Evolutionary conservation across 2,113 vertebrate genomes (phyloP), one percentile per base, ranked within the genome.

Genomic region (Tragelaphus buxtoni): DNA sequence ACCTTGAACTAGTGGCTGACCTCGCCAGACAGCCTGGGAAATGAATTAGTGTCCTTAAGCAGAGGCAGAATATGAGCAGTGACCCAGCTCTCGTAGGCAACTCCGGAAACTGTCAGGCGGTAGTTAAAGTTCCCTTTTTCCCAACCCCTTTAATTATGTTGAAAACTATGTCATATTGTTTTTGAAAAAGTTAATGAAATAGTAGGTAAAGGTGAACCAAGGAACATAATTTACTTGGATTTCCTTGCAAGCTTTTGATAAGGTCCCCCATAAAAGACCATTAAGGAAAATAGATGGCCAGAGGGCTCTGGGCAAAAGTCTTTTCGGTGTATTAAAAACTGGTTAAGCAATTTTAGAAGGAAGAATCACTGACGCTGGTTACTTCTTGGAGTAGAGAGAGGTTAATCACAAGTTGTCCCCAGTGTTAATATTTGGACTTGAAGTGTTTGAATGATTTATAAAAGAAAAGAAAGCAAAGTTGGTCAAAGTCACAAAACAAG

Each of bases 1-100:
- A 98, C 98, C 98, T 98, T 98, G 98, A 99, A 98, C 98, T 96
- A 83, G 95, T 56, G 94, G 96, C 96, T 98, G 98, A 98, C 98
- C 98, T 97, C 96, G 32, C 96, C 88, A 98, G 95, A 98, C 93
- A 97, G 97, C 97, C 97, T 98, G 98, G 98, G 98, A 98, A 99
- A 98, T 98, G 58, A 98, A 98, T 97, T 95, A 96, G 93, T 95
- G 94, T 98, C 97, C 93, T 77, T 97, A 97, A 96, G 92, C 95
- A 93, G 87, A 97, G 95, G 47, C 94, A 96, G 98, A 98, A 95
- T 60, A 92, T 90, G 87, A 85, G 94, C 56, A 18, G 39, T 97
- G 98, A 98, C 98, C 90, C 81, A 77, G 90, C 77, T 97, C 95
- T 94, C 81, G 39, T 93, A 96, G 97, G 97, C 95, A 58, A 88